Conservation (phyloP, 2,113 vertebrate species). For the Larimichthys polyactis region DNA sequence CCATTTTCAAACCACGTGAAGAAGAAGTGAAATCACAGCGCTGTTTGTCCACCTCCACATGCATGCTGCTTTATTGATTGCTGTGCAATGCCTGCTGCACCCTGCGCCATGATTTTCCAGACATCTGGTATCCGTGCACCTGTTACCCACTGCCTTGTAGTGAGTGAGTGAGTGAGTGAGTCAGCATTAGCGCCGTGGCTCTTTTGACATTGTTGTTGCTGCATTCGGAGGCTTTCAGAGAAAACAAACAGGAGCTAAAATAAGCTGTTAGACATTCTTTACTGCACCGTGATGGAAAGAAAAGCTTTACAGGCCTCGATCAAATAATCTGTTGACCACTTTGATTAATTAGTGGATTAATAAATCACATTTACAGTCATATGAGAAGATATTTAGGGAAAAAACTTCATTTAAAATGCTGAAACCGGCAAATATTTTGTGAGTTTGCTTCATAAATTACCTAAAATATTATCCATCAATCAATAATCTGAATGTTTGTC, state of each 20-base stretch:
- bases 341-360: no score
- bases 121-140: conserved; percentile 66
- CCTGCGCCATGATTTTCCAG: conserved; percentile 49
- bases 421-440: neutral
- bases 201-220: conserved; percentile 10
- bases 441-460: neutral
- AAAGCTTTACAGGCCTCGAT: no score
- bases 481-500: neutral
- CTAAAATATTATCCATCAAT: neutral
- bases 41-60: conserved; percentile 62
- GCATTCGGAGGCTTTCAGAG: conserved; percentile 7
- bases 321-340: no score
- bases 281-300: neutral
- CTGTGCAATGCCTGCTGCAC: conserved; percentile 37
- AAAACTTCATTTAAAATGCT: no score
- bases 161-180: conserved; percentile 64
- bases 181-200: conserved; percentile 44
- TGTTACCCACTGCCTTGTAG: conserved; percentile 51
- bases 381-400: neutral
- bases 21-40: conserved; percentile 50
- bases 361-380: neutral
- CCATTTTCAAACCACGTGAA: conserved; percentile 47
- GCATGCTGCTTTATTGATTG: conserved; percentile 61
- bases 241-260: neutral
- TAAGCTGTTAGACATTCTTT: neutral